Base-by-base conservation (phyloP, 1,140 invertebrate genomes). In the Brevipalpus yothersi region DNA sequence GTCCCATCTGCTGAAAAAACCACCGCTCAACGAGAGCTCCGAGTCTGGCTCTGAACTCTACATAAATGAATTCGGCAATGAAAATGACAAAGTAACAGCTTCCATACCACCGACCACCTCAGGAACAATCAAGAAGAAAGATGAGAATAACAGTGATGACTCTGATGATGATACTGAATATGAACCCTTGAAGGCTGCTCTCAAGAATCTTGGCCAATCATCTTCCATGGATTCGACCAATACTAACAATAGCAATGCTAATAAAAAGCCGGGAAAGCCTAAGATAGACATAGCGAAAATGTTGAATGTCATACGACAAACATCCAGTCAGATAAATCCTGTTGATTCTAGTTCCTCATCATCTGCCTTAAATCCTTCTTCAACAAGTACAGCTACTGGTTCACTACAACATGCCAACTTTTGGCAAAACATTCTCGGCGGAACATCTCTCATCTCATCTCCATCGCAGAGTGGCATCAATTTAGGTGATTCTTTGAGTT, bases 241-340 rank as follows among this genome's bases (percentile, higher is more conserved):
- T 23, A 31, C 12, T 8, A 15, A 58, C 13, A 40, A 53, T 15
- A 12, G 11, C 12, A 11, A 12, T 13, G 39, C 15, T 39, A 17
- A 47, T 17, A 45, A 51, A 13, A 51, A 51, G 21, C 12, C 12
- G n/a, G n/a, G 10, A 9, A 51, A 55, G 49, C 19, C 53, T 15
- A 60, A 56, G 12, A 56, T 62, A 13, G 61, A 62, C 57, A 62
- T 62, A 23, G 39, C 54, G 41, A 62, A 62, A 60, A 62, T 62
- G 61, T 53, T 62, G 17, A 49, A 51, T 39, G 54, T 39, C 11
- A 62, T 62, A 15, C 41, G 59, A 19, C 58, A 62, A 53, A 47
- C 55, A 17, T 31, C 58, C 13, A 55, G 9, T 23, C 49, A 41
- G 41, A 45, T 42, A 15, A 51, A 31, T 31, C 31, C 31, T 31